phyloP scores from a whole-genome alignment of 1,140 invertebrate species.

The Brachionus rotundiformis region DNA sequence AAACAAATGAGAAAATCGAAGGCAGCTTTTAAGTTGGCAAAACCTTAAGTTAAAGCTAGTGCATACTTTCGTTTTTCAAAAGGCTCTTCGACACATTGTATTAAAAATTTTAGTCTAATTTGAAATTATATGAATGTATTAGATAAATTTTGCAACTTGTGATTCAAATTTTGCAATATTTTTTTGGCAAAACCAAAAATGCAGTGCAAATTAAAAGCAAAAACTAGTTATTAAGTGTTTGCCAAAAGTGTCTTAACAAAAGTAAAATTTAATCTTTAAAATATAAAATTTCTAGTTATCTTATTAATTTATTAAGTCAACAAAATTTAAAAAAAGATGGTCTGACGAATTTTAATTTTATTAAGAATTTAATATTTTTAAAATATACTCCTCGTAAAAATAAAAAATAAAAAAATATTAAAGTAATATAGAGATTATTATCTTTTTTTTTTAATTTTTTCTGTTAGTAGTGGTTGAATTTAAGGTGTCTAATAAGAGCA shows the following conservation, averaged over 20 bases:
- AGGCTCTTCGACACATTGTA: constrained; percentile 37
- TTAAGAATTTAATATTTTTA: background rate
- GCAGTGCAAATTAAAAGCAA: background rate
- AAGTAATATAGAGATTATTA: background rate
- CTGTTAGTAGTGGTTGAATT: constrained; percentile 40
- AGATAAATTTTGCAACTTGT: background rate
- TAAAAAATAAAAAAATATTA: too few species aligned
- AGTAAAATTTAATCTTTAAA: background rate
- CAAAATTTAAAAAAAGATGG: too few species aligned
- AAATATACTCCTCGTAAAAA: constrained; percentile 16
- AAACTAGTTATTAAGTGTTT: background rate
- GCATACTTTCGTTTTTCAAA: background rate
- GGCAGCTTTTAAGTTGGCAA: background rate
- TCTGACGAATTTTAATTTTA: background rate
- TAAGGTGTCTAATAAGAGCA: too few species aligned
- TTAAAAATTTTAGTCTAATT: background rate
- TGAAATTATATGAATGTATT: constrained; percentile 4
- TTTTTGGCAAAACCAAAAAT: background rate
- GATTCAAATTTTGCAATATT: constrained; percentile 24
- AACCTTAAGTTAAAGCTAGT: background rate
- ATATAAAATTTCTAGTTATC: too few species aligned
- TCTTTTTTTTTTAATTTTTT: background rate
- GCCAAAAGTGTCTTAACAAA: background rate
- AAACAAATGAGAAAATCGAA: background rate
- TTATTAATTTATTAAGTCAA: too few species aligned